Evolutionary conservation across 2,888 invertebrate genomes (phyloP), one percentile per base, ranked within the genome.

Genomic region (Trissolcus brochymenae): DNA sequence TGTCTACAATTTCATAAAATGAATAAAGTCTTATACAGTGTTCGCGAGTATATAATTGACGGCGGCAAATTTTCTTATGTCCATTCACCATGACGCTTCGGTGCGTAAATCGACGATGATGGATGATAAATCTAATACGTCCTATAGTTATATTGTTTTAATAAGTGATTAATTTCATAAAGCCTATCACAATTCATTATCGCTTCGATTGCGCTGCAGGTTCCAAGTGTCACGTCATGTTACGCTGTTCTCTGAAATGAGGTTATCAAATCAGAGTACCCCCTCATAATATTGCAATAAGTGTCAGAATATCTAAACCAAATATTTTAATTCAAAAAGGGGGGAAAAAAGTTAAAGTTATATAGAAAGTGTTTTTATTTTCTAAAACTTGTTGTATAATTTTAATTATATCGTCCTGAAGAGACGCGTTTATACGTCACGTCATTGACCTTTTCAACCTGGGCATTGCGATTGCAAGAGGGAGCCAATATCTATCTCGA

Each of bases 401-500:
- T n/a, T 46, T 16, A 16, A 16, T 46, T 25, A 25, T 25, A 25
- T 25, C 6, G 35, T 35, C 11, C 9, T 3, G 25, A 25, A 25
- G 25, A n/a, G 6, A 16, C 46, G n/a, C 16, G 16, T 46, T 14
- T 46, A 16, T 17, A 25, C 51, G 53, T 51, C 70, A 25, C 14
- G 46, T 35, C 13, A 65, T 65, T 60, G 65, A 57, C 54, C 55
- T 66, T 61, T 66, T 66, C 17, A 66, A 50, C 55, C 50, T 19
- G 54, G 60, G 55, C 64, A 72, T 72, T 65, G 60, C 65, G 50
- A 66, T 66, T 73, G 49, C 41, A 50, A 50, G 50, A 54, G 55
- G 7, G 50, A 72, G 67, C 56, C 62, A 67, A 67, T 67, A 74
- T 57, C 61, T 61, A 56, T 67, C 49, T 57, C 57, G 57, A 74